These are phyloP conservation scores for Dendrolimus punctatus DNA, from an alignment of 1,140 invertebrate genomes.

Conservation along the genomic window DNA sequence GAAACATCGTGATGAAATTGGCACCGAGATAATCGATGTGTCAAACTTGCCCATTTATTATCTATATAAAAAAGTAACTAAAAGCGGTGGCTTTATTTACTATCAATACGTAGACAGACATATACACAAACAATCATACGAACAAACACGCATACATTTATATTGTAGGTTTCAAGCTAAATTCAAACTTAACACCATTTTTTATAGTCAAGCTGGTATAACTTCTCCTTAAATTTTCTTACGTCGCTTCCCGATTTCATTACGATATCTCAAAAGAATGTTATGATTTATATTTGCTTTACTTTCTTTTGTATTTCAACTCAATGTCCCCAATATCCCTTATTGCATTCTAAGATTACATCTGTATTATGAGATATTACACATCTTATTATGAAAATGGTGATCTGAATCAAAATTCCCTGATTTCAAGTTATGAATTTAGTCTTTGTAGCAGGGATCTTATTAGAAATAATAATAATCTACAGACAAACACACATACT, in stretches of 20 bases:
- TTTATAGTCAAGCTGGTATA: background rate
- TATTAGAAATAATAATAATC: too few relatives aligned
- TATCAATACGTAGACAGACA: too few relatives aligned
- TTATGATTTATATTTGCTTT: conserved; percentile 28
- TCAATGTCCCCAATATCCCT: conserved; percentile 19
- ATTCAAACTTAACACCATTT: background rate
- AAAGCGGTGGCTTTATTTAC: too few relatives aligned
- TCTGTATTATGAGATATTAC: background rate
- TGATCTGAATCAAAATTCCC: too few relatives aligned
- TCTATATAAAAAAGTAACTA: too few relatives aligned
- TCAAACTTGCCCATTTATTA: too few relatives aligned
- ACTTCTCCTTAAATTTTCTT: conserved; percentile 19
- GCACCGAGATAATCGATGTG: too few relatives aligned
- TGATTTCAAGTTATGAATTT: too few relatives aligned
- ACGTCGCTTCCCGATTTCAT: conserved; percentile 29
- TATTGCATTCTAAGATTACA: conserved; percentile 8
- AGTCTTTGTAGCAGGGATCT: too few relatives aligned
- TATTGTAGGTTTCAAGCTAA: background rate
- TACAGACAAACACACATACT: too few relatives aligned
- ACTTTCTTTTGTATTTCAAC: conserved; percentile 20
- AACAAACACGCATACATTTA: conserved; percentile 2
- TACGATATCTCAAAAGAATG: conserved; percentile 27
- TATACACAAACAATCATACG: background rate
- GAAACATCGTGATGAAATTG: too few relatives aligned
- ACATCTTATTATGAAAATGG: too few relatives aligned